Evolutionary conservation across 2,888 invertebrate genomes (phyloP).

Genomic region (Eupeodes latifasciatus): DNA sequence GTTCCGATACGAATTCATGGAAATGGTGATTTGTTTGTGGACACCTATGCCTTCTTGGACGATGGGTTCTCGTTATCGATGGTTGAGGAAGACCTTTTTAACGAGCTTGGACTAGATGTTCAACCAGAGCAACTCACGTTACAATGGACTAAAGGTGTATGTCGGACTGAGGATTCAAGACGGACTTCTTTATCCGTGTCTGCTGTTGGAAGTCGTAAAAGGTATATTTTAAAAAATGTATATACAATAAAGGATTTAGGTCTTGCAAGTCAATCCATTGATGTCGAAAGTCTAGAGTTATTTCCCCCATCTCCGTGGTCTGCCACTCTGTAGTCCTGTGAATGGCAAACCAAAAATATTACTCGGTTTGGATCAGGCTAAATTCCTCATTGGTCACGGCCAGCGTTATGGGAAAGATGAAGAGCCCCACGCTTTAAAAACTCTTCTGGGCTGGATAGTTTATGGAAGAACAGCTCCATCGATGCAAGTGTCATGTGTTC

Average conservation of each 20-base stretch:
- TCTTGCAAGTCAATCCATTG: conserved; percentile 5
- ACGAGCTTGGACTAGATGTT: conserved; percentile 15
- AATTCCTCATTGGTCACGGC: conserved; percentile 4
- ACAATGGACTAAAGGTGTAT: conserved; percentile 34
- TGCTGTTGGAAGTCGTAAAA: not conserved
- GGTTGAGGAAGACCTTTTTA: conserved; percentile 33
- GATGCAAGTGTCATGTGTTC: not conserved
- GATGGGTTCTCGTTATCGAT: not conserved
- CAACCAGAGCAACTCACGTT: conserved; percentile 8
- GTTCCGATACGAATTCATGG: too few species aligned
- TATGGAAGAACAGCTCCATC: not conserved
- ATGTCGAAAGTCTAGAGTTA: not conserved
- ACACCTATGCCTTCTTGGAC: too few species aligned
- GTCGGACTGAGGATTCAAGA: not conserved
- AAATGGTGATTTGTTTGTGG: too few species aligned
- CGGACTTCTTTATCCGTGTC: not conserved
- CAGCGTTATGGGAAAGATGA: conserved; percentile 4
- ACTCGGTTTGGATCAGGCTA: conserved; percentile 36
- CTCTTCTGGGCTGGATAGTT: not conserved
- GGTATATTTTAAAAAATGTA: not conserved
- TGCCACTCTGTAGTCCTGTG: not conserved
- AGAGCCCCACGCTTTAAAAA: conserved; percentile 20
- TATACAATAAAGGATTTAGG: conserved; percentile 27
- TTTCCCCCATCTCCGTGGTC: not conserved
- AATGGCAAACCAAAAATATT: conserved; percentile 29